Percentiles rank a stretch among this genome's conserved stretches.
These are phyloP conservation scores for Mesocentrotus franciscanus DNA, from an alignment of 53 echinoderm and acorn worm species.

Conservation along the genomic window DNA sequence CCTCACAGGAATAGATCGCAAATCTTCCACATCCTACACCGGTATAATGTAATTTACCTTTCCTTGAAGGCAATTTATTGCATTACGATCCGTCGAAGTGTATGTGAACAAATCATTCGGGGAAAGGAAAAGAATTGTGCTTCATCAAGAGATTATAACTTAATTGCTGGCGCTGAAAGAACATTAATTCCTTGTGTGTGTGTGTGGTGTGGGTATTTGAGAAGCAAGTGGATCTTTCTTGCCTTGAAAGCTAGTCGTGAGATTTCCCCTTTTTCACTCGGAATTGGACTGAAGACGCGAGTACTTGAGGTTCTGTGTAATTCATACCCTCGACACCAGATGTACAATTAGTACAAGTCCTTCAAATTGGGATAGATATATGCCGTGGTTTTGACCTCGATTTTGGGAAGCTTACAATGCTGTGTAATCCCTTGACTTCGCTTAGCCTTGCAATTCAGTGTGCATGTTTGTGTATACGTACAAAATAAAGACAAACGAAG, in stretches of 20 bases:
- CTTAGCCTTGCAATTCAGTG: neutral
- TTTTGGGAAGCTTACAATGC: neutral
- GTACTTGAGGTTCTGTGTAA: neutral
- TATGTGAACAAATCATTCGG: conserved; percentile 21
- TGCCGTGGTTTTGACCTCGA: neutral
- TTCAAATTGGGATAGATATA: neutral
- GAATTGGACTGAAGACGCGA: neutral
- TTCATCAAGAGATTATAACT: conserved; percentile 40
- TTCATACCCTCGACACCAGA: neutral
- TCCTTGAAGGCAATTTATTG: conserved; percentile 29
- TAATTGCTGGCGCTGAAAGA: conserved; percentile 29
- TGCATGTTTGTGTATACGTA: too few relatives aligned
- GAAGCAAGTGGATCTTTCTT: neutral
- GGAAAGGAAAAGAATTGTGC: neutral
- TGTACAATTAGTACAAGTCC: neutral
- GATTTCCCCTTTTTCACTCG: neutral
- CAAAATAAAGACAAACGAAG: neutral
- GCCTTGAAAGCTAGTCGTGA: neutral
- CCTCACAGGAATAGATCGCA: conserved; percentile 15
- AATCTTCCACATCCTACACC: conserved; percentile 17
- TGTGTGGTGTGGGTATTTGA: conserved; percentile 1
- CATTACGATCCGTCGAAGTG: neutral
- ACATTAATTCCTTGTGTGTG: conserved; percentile 12
- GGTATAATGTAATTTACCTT: conserved; percentile 21
- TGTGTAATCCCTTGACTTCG: neutral